A percentile compares a stretch with the other conserved stretches of the same genome.
These are phyloP conservation scores for Euwallacea fornicatus DNA, from an alignment of 1,140 invertebrate species.

Conservation along the genomic window DNA sequence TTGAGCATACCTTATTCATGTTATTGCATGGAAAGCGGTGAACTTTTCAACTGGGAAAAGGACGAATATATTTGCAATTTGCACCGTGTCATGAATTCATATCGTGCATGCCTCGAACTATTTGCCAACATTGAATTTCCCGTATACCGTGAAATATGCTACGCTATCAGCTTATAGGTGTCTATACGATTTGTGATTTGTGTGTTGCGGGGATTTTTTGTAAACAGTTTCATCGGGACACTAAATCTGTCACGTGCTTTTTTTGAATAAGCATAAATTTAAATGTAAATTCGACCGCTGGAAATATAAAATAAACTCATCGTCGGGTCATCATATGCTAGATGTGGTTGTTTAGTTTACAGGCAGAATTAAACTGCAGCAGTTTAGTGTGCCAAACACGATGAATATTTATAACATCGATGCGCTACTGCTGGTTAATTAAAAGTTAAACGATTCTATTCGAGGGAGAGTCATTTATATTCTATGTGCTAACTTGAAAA, in stretches of 20 bases:
- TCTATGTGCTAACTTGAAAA: not conserved
- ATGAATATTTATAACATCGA: constrained; percentile 7
- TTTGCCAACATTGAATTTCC: constrained; percentile 4
- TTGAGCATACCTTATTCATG: constrained; percentile 2
- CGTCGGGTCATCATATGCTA: not conserved
- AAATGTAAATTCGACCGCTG: no score
- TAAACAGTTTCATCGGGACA: no score
- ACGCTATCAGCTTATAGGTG: no score
- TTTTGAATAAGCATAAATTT: no score
- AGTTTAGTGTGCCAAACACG: not conserved
- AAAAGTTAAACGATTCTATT: constrained; percentile 7
- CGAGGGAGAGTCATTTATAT: not conserved
- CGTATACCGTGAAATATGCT: not conserved
- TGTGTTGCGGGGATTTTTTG: no score
- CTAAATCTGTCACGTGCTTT: no score
- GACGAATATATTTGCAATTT: constrained; percentile 4
- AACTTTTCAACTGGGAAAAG: constrained; percentile 4
- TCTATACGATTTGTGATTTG: no score
- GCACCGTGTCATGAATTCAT: constrained; percentile 2
- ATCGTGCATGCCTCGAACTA: not conserved
- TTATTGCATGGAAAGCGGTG: not conserved
- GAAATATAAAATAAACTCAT: no score
- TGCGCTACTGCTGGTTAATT: not conserved
- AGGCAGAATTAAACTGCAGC: constrained; percentile 3
- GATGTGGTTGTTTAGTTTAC: constrained; percentile 4